These are phyloP conservation scores for Macropus fuliginosus DNA, from an alignment of 2,797 vertebrate species.

Conservation along the genomic window DNA sequence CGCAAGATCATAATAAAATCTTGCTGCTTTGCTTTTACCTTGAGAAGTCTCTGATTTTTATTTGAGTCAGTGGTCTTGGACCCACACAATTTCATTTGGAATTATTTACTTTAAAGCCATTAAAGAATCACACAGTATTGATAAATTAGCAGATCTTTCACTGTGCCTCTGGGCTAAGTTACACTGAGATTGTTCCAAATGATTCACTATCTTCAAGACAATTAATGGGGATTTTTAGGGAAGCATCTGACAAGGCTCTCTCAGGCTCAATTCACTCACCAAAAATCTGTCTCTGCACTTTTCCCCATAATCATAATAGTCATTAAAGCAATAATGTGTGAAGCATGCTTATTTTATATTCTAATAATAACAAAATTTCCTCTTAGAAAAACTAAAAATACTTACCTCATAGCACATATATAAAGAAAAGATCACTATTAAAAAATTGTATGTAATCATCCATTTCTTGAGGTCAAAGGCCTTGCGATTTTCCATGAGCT, in stretches of 20 bases:
- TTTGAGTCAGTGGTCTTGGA: too few relatives aligned
- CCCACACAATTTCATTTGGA: neutral
- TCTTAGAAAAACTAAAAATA: conserved; percentile 73
- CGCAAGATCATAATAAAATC: too few relatives aligned
- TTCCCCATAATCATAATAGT: neutral
- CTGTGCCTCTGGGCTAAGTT: conserved; percentile 14
- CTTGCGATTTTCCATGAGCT: conserved; percentile 97
- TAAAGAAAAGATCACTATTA: conserved; percentile 92
- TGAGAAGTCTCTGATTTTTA: too few relatives aligned
- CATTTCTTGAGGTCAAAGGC: conserved; percentile 92
- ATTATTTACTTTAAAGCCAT: neutral
- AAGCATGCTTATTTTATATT: neutral
- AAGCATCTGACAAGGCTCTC: neutral
- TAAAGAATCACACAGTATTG: neutral
- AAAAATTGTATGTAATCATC: conserved; percentile 94
- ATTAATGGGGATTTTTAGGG: neutral
- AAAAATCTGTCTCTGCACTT: conserved; percentile 40
- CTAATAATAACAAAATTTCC: conserved; percentile 41
- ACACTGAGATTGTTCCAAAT: conserved; percentile 23
- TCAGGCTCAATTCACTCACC: conserved; percentile 46
- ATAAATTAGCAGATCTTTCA: conserved; percentile 27
- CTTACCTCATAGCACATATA: conserved; percentile 97
- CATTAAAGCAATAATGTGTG: conserved; percentile 42
- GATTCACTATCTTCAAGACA: conserved; percentile 8
- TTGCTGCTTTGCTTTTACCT: too few relatives aligned